phyloP scores from a whole-genome alignment of 2,888 invertebrate genomes.

The Exephanes ischioxanthus region DNA sequence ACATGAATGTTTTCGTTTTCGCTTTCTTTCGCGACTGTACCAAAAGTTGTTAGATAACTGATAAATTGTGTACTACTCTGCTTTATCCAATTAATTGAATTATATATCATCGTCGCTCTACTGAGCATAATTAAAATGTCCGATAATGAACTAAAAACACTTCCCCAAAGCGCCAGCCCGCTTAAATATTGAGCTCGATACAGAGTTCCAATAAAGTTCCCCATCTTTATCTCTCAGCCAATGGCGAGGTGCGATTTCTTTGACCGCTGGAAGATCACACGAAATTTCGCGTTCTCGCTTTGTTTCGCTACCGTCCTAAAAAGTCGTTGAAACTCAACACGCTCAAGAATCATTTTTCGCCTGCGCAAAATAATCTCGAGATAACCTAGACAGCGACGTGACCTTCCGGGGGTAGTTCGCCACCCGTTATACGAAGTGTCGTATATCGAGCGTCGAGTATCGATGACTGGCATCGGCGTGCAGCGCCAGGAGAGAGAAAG shows the following conservation, averaged over 20 bases:
- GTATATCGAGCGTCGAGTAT: conserved; percentile 66
- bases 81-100: not conserved
- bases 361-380: not conserved
- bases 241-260: not conserved
- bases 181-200: too few relatives aligned
- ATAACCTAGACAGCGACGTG: not conserved
- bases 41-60: not conserved
- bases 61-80: too few relatives aligned
- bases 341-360: not conserved
- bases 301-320: too few relatives aligned
- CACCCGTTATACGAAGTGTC: conserved; percentile 19
- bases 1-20: not conserved
- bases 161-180: not conserved
- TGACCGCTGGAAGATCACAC: too few relatives aligned
- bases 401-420: not conserved
- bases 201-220: not conserved
- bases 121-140: too few relatives aligned
- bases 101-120: too few relatives aligned
- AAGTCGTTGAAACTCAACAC: not conserved
- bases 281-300: too few relatives aligned
- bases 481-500: not conserved
- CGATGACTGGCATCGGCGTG: conserved; percentile 65
- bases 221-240: not conserved
- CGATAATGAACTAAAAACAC: not conserved
- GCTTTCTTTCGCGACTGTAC: not conserved